Base-by-base conservation (phyloP, 2,113 vertebrate species). In the Oplegnathus fasciatus region DNA sequence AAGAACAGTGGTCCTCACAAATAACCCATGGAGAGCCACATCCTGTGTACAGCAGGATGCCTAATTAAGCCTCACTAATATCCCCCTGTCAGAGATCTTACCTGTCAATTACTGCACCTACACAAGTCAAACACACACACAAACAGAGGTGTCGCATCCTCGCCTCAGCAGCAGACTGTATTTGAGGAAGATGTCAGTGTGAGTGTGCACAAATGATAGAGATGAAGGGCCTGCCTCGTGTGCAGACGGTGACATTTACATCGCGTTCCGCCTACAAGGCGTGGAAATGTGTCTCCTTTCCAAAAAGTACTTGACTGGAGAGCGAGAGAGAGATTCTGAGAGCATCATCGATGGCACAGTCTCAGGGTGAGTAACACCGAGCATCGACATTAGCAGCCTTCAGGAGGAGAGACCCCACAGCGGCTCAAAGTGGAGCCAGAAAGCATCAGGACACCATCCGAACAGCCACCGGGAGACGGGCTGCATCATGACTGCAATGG, bases 201-300 rank as follows among this genome's bases (percentile, higher is more conserved):
- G 64, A 62, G 28, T 14, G 64, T 46, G 48, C 48, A 30, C 15
- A 57, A 14, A 75, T 58, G 52, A 82, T 50, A 1, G 26, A 78
- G 78, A 71, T 57, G 62, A 79, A 69, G 67, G 66, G 69, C 66
- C 83, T 77, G 46, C 24, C 69, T 87, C 57, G 61, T 83, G 75
- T 75, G 37, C 87, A 86, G 78, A 84, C 84, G 14, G 77, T 83
- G 86, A 91, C 89, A 90, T 85, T 90, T 82, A 32, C 80, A 78
- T 67, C 34, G 85, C 55, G 93, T 89, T 91, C 92, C 93, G 88
- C 93, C 94, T 71, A 91, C 91, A 91, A 92, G 93, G 94, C 93
- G 92, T 93, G 93, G 93, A 90, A 28, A 86, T 34, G 84, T 83
- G 76, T 85, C 88, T 82, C 37, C 55, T 90, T 72, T 82, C 85